Conservation (phyloP, 2,888 invertebrate genomes). For the Tenthredo notha region DNA sequence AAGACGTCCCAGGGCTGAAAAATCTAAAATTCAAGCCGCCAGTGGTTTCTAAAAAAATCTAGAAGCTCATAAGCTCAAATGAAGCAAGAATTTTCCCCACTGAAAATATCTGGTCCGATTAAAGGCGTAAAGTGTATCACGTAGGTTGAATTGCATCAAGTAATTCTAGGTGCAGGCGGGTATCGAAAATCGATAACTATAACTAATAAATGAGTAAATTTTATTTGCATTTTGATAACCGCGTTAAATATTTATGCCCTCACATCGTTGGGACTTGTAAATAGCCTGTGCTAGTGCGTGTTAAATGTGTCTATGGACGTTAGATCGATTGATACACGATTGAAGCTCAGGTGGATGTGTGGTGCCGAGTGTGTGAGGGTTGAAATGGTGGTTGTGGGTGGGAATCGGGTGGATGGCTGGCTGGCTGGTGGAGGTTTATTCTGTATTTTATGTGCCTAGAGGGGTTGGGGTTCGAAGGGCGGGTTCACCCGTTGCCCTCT, state of each 20-base stretch:
- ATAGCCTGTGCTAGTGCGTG: slow-evolving; percentile 52
- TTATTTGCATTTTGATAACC: slow-evolving; percentile 65
- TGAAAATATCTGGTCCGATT: neutral
- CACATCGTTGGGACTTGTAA: slow-evolving; percentile 1
- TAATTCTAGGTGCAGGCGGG: too few relatives aligned
- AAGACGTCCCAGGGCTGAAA: too few relatives aligned
- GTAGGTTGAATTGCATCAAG: neutral
- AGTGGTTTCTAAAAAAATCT: too few relatives aligned
- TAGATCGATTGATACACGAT: slow-evolving; percentile 49
- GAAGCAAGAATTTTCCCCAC: neutral
- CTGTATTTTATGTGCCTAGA: slow-evolving; percentile 74
- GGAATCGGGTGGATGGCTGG: slow-evolving; percentile 53
- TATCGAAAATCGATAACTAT: slow-evolving; percentile 26
- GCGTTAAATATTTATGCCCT: slow-evolving; percentile 66
- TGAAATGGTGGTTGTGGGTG: slow-evolving; percentile 29
- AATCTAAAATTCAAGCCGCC: too few relatives aligned
- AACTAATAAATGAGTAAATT: slow-evolving; percentile 63
- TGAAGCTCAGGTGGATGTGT: slow-evolving; percentile 14
- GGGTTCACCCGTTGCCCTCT: slow-evolving; percentile 60
- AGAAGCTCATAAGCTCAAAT: too few relatives aligned
- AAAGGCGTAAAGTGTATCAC: neutral
- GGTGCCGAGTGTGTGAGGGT: slow-evolving; percentile 16
- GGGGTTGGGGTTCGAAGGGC: slow-evolving; percentile 64
- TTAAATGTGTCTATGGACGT: slow-evolving; percentile 59
- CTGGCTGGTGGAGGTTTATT: slow-evolving; percentile 69